phyloP scores from a whole-genome alignment of 2,888 invertebrate species.

The Coremacera marginata region DNA sequence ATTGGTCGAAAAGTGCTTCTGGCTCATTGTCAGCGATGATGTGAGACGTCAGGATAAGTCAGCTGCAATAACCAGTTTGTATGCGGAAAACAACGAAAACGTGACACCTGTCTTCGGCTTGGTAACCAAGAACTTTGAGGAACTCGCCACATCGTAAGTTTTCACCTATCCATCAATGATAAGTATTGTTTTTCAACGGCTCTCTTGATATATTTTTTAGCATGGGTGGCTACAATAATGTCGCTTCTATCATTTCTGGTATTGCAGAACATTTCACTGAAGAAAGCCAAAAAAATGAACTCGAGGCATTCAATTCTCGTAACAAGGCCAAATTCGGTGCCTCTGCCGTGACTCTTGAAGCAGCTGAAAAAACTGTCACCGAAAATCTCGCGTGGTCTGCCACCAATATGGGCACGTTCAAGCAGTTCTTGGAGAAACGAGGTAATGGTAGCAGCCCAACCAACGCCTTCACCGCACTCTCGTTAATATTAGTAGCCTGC shows the following conservation, averaged over 20 bases:
- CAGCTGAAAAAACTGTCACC: slow-evolving; percentile 56
- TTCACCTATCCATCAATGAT: background rate
- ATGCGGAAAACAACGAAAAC: slow-evolving; percentile 72
- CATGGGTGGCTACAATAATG: slow-evolving; percentile 60
- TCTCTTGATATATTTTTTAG: slow-evolving; percentile 47
- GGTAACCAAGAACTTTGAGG: slow-evolving; percentile 60
- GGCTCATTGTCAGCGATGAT: slow-evolving; percentile 69
- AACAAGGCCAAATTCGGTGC: slow-evolving; percentile 58
- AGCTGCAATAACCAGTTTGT: slow-evolving; percentile 68
- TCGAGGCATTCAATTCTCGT: slow-evolving; percentile 55
- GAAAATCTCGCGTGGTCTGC: slow-evolving; percentile 65
- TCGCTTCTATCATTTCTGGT: slow-evolving; percentile 62
- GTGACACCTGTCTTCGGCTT: slow-evolving; percentile 72
- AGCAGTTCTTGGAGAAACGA: slow-evolving; percentile 52
- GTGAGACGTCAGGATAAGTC: slow-evolving; percentile 66
- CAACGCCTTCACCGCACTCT: slow-evolving; percentile 50
- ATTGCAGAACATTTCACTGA: slow-evolving; percentile 65
- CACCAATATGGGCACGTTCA: slow-evolving; percentile 53
- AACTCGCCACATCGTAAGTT: slow-evolving; percentile 61
- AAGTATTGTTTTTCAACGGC: background rate
- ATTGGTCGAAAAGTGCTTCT: slow-evolving; percentile 71
- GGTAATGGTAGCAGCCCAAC: slow-evolving; percentile 46
- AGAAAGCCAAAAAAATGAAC: slow-evolving; percentile 51
- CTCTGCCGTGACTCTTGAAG: slow-evolving; percentile 53
- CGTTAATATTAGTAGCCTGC: slow-evolving; percentile 51